A percentile compares a stretch with the other conserved stretches of the same genome.
These are phyloP conservation scores for Triops longicaudatus DNA, from an alignment of 1,140 invertebrate genomes.

Conservation along the genomic window DNA sequence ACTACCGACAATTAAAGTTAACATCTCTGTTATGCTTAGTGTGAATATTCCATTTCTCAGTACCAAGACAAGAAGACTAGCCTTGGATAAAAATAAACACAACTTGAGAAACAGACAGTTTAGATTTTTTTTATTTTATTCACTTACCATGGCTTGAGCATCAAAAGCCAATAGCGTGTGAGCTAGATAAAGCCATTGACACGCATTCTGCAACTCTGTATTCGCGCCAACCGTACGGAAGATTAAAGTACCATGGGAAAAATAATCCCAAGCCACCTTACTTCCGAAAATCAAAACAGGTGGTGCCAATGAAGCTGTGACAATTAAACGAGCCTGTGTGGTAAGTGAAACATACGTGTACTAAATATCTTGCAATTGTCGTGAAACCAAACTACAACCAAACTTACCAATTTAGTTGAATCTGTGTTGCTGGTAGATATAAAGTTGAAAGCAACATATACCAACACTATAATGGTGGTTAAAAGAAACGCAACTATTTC, in stretches of 20 bases:
- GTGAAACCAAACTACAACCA: background rate
- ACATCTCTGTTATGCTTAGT: background rate
- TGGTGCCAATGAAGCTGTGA: constrained; percentile 11
- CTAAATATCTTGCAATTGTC: background rate
- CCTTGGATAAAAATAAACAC: background rate
- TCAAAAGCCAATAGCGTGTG: constrained; percentile 16
- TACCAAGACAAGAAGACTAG: constrained; percentile 2
- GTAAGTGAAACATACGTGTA: no score
- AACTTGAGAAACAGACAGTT: background rate
- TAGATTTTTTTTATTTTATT: background rate
- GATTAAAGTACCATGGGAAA: background rate
- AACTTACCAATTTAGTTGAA: background rate
- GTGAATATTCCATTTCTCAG: background rate
- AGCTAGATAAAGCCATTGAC: constrained; percentile 14
- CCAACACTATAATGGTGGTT: constrained; percentile 18
- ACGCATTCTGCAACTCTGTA: constrained; percentile 16
- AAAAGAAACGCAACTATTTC: constrained; percentile 19
- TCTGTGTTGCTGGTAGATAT: background rate
- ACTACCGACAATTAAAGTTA: background rate
- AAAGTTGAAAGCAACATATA: constrained; percentile 17
- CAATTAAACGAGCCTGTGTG: background rate
- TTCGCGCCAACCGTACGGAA: constrained; percentile 22
- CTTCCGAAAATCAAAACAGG: constrained; percentile 15
- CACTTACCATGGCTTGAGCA: constrained; percentile 19
- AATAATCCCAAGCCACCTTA: background rate